A percentile compares a stretch with the other conserved stretches of the same genome.
phyloP scores from a whole-genome alignment of 2,113 vertebrate species.

The Corythoichthys intestinalis region DNA sequence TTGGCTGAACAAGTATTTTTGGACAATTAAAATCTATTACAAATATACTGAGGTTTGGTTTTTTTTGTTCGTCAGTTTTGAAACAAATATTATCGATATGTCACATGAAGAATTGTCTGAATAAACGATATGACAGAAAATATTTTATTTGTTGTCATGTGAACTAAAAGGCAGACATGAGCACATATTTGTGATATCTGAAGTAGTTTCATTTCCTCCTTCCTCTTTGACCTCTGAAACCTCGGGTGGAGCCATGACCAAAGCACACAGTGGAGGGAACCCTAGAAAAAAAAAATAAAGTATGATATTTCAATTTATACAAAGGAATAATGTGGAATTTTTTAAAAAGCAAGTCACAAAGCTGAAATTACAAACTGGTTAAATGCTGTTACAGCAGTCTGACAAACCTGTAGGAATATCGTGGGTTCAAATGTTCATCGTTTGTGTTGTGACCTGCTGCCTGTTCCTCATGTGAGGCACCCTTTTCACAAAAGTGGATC shows the following conservation, averaged over 20 bases:
- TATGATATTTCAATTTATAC: background rate
- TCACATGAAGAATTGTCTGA: background rate
- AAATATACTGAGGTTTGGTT: slow-evolving; percentile 17
- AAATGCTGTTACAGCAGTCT: background rate
- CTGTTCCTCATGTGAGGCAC: background rate
- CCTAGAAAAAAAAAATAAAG: slow-evolving; percentile 54
- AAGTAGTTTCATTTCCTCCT: slow-evolving; percentile 72
- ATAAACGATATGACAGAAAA: background rate
- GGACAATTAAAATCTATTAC: slow-evolving; percentile 57
- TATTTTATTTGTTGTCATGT: slow-evolving; percentile 57
- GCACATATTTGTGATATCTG: background rate
- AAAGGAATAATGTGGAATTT: background rate
- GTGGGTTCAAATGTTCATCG: slow-evolving; percentile 41
- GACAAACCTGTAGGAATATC: slow-evolving; percentile 76
- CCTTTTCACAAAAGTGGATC: background rate
- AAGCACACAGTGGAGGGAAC: slow-evolving; percentile 81
- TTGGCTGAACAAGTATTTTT: slow-evolving; percentile 45
- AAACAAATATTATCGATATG: background rate
- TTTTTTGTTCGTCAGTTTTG: slow-evolving; percentile 6
- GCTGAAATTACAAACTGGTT: background rate
- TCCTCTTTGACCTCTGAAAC: slow-evolving; percentile 75
- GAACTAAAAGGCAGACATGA: background rate
- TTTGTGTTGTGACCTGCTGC: slow-evolving; percentile 3
- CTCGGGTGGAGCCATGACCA: slow-evolving; percentile 79
- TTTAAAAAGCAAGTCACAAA: background rate